Evolutionary conservation across 2,113 vertebrate species (phyloP).

Genomic region (Neotoma lepida): DNA sequence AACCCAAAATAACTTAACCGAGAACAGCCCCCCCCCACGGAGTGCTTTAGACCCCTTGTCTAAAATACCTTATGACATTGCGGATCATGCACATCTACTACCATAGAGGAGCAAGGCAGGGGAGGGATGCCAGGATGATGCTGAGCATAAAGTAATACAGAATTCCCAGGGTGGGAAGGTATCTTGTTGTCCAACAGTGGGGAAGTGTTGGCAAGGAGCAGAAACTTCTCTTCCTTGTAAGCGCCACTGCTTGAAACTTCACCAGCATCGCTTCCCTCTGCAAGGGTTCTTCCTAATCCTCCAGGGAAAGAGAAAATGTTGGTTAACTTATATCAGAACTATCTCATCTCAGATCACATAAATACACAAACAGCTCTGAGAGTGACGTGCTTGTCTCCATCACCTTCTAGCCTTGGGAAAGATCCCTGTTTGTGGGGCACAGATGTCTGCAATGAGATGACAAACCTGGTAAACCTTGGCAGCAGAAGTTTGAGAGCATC

Average conservation of each 20-base stretch:
- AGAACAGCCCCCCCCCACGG: too few species aligned
- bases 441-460: not conserved
- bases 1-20: not conserved
- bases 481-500: not conserved
- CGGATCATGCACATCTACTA: not conserved
- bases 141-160: not conserved
- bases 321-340: slow-evolving; percentile 1
- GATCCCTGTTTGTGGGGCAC: not conserved
- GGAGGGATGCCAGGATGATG: not conserved
- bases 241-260: not conserved
- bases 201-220: not conserved
- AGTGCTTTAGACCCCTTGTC: too few species aligned
- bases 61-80: not conserved
- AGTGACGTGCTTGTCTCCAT: not conserved
- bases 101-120: not conserved
- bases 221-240: not conserved
- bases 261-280: not conserved
- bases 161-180: not conserved
- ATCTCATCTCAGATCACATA: slow-evolving; percentile 20
- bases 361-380: not conserved
- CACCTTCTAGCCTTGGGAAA: not conserved
- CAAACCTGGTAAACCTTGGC: not conserved
- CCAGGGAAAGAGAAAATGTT: not conserved
- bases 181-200: not conserved
- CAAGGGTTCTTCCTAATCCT: not conserved